Evolutionary conservation across 2,113 vertebrate species (phyloP).

Genomic region (Dipodomys ordii): DNA sequence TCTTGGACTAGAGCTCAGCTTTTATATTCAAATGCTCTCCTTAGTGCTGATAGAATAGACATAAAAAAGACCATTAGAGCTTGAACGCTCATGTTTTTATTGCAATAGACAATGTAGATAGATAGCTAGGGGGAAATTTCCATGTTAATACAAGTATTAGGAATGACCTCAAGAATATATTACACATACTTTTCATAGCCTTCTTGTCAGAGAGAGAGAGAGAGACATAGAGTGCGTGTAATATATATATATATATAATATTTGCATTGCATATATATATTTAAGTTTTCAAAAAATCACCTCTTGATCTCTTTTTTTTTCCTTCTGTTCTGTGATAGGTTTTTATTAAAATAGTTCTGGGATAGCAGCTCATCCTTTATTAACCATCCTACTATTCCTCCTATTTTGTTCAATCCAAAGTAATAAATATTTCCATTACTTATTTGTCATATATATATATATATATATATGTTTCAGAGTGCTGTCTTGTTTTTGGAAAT

Average conservation of each 20-base stretch:
- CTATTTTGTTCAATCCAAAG: constrained; percentile 29
- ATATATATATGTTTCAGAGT: background rate
- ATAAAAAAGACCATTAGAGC: background rate
- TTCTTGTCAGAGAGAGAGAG: background rate
- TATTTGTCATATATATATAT: background rate
- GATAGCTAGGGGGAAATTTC: background rate
- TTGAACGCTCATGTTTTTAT: background rate
- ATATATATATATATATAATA: background rate
- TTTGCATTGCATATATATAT: background rate
- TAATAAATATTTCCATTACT: constrained; percentile 15
- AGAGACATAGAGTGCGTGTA: no score
- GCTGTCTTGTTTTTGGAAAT: background rate
- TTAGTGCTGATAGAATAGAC: background rate
- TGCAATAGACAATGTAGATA: background rate
- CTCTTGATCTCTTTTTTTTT: background rate
- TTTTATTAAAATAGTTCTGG: background rate
- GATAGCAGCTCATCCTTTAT: background rate
- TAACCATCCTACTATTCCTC: background rate
- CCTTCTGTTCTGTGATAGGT: background rate
- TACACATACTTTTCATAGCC: background rate
- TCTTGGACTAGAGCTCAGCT: background rate
- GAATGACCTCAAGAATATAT: background rate
- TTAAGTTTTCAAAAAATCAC: background rate
- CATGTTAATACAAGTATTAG: background rate
- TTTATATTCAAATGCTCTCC: constrained; percentile 2